phyloP scores from a whole-genome alignment of 1,140 invertebrate genomes.

The Nymphalis io region DNA sequence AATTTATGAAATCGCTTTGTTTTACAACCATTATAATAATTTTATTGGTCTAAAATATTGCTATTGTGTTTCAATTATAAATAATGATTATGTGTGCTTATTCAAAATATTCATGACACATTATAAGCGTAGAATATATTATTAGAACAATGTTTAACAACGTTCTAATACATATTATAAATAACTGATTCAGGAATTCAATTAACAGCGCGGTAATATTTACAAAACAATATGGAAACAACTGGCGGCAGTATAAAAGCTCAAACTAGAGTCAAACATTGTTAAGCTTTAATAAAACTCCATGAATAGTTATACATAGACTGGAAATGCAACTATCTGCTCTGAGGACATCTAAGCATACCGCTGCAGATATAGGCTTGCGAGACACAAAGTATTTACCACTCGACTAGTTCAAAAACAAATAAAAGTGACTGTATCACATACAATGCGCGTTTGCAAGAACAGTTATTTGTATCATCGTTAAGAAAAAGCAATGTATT shows the following conservation, averaged over 20 bases:
- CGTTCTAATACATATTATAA: constrained; percentile 42
- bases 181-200: constrained; percentile 46
- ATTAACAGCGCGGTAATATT: constrained; percentile 48
- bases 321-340: constrained; percentile 78
- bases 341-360: constrained; percentile 74
- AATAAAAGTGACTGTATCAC: constrained; percentile 32
- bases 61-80: not conserved
- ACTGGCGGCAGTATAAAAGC: constrained; percentile 54
- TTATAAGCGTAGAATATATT: constrained; percentile 36
- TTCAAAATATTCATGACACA: constrained; percentile 39
- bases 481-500: constrained; percentile 46
- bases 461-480: not conserved
- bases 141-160: constrained; percentile 39
- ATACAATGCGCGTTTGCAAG: constrained; percentile 46
- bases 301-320: constrained; percentile 71
- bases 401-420: constrained; percentile 58
- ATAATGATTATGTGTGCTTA: constrained; percentile 29
- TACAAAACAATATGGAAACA: constrained; percentile 58
- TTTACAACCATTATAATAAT: too few relatives aligned
- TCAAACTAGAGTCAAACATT: constrained; percentile 63
- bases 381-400: constrained; percentile 73
- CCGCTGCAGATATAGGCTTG: constrained; percentile 72
- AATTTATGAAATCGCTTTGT: too few relatives aligned
- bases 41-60: not conserved
- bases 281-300: constrained; percentile 75